A percentile compares a stretch with the other conserved stretches of the same genome.
Evolutionary conservation across 2,888 invertebrate species (phyloP).

Genomic region (Drosophila paracracens): DNA sequence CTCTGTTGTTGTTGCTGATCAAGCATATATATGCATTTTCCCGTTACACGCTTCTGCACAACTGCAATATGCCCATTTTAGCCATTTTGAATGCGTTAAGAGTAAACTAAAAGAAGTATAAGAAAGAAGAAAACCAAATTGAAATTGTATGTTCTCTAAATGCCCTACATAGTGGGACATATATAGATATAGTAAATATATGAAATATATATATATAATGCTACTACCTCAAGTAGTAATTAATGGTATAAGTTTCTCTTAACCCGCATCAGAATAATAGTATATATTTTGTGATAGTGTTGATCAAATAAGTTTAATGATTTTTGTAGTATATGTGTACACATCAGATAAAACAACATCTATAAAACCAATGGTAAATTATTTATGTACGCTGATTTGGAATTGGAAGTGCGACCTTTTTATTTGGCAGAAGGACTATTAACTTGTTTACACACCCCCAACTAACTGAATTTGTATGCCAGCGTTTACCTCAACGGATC

Average conservation of each 20-base stretch:
- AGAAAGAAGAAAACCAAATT: not conserved
- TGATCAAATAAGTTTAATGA: not conserved
- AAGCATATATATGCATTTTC: not conserved
- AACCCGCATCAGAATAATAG: not conserved
- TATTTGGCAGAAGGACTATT: slow-evolving; percentile 4
- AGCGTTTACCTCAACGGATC: slow-evolving; percentile 25
- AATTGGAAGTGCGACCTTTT: not conserved
- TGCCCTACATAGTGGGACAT: not conserved
- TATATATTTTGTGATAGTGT: not conserved
- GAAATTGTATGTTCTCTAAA: not conserved
- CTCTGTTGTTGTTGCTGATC: not conserved
- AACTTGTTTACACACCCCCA: slow-evolving; percentile 6
- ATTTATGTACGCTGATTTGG: not conserved
- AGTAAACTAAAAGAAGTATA: not conserved
- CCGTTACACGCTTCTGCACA: not conserved
- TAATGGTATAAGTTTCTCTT: not conserved
- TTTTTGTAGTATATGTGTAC: not conserved
- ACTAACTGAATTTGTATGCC: slow-evolving; percentile 8
- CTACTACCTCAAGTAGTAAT: not conserved
- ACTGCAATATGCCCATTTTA: not conserved
- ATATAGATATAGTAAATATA: not conserved
- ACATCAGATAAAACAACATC: not conserved
- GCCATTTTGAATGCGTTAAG: not conserved
- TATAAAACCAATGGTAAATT: not conserved
- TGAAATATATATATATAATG: not conserved